Evolutionary conservation across 2,113 vertebrate genomes (phyloP).

Genomic region (Petromus typicus): DNA sequence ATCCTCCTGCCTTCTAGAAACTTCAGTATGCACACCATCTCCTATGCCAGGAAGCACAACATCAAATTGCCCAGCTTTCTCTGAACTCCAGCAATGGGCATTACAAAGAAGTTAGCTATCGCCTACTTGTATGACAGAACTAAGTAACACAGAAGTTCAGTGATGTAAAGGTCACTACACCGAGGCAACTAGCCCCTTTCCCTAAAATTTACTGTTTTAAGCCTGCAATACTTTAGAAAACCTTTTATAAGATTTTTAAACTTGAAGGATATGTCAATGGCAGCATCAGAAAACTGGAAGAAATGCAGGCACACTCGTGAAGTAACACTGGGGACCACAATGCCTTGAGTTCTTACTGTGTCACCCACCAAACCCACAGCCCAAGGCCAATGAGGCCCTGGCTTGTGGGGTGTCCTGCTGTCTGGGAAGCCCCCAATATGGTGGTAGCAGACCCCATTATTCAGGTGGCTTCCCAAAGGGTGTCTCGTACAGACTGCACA

Average conservation of each 20-base stretch:
- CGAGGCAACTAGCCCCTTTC: neutral
- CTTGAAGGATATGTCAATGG: neutral
- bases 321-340: rapidly evolving
- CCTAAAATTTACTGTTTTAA: neutral
- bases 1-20: constrained; percentile 8
- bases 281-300: neutral
- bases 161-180: neutral
- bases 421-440: rapidly evolving
- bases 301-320: rapidly evolving
- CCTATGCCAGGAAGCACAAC: neutral
- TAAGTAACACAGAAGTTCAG: neutral
- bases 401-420: neutral
- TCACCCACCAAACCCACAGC: neutral
- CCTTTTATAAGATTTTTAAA: neutral
- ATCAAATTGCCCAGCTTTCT: neutral
- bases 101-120: neutral
- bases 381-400: rapidly evolving
- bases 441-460: neutral
- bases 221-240: neutral
- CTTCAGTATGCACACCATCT: neutral
- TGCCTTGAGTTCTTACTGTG: rapidly evolving
- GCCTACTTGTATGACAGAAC: neutral
- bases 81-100: neutral
- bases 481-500: neutral
- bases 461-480: neutral